Evolutionary conservation across 2,888 invertebrate genomes (phyloP).

Genomic region (Mythimna albipuncta): DNA sequence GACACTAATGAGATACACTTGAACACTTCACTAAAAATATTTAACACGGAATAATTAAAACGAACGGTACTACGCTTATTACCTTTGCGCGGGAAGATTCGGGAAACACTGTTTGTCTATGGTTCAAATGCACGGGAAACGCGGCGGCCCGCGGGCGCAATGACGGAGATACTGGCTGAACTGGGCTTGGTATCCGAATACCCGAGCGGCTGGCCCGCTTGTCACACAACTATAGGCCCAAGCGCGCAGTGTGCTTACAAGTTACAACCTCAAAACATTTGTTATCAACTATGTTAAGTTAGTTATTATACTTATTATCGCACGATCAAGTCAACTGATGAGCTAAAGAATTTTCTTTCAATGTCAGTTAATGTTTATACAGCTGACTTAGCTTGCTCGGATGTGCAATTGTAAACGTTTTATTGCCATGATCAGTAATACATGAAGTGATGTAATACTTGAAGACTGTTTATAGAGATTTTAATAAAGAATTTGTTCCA

Average conservation of each 20-base stretch:
- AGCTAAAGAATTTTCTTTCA: constrained; percentile 16
- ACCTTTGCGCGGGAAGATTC: constrained; percentile 81
- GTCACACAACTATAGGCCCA: constrained; percentile 49
- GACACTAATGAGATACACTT: constrained; percentile 56
- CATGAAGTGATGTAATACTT: not conserved
- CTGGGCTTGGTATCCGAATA: constrained; percentile 51
- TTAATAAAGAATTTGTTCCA: constrained; percentile 2
- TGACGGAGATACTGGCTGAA: constrained; percentile 76
- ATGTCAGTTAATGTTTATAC: constrained; percentile 42
- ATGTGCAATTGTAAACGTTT: constrained; percentile 30
- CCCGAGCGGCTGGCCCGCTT: constrained; percentile 39
- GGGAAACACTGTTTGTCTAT: constrained; percentile 75
- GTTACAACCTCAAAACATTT: constrained; percentile 61
- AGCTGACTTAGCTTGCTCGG: constrained; percentile 41
- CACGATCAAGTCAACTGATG: constrained; percentile 17
- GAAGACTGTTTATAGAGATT: not conserved
- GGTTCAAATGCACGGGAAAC: constrained; percentile 77
- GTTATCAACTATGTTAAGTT: constrained; percentile 26
- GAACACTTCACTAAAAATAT: constrained; percentile 60
- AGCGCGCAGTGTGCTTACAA: constrained; percentile 42
- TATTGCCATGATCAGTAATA: not conserved
- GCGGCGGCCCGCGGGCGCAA: constrained; percentile 76
- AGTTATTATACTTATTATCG: constrained; percentile 5
- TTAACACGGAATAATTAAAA: constrained; percentile 53
- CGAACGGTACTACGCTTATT: constrained; percentile 65